These are phyloP conservation scores for Synergus japonicus DNA, from an alignment of 2,888 invertebrate genomes.

Conservation along the genomic window DNA sequence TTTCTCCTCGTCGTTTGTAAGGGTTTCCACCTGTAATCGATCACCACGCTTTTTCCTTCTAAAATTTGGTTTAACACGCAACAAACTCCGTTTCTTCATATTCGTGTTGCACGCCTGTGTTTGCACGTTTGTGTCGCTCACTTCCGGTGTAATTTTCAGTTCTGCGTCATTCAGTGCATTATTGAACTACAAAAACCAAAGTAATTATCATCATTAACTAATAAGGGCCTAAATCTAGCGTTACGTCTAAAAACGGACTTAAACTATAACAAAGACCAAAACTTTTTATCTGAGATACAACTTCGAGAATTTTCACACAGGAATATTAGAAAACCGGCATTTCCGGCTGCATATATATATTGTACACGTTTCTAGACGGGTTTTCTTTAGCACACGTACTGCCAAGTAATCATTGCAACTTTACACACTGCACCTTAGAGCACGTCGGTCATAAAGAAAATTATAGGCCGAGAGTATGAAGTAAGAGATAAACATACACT, in stretches of 20 bases:
- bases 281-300: too few relatives aligned
- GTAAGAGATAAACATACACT: constrained; percentile 5
- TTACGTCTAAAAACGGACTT: not conserved
- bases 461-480: not conserved
- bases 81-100: not conserved
- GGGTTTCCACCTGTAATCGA: not conserved
- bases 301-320: constrained; percentile 4
- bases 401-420: constrained; percentile 20
- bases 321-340: constrained; percentile 18
- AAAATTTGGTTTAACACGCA: constrained; percentile 2
- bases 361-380: constrained; percentile 5
- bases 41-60: not conserved
- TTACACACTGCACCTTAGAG: not conserved
- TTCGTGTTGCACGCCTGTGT: constrained; percentile 12
- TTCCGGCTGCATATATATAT: constrained; percentile 4
- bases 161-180: not conserved
- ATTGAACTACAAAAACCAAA: not conserved
- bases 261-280: too few relatives aligned
- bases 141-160: constrained; percentile 16
- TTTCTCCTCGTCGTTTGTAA: not conserved
- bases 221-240: not conserved
- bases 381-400: constrained; percentile 13
- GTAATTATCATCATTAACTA: not conserved
- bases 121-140: not conserved
- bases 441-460: constrained; percentile 16